Base-by-base conservation (phyloP, 2,888 invertebrate genomes). In the Tiliacea aurago region DNA sequence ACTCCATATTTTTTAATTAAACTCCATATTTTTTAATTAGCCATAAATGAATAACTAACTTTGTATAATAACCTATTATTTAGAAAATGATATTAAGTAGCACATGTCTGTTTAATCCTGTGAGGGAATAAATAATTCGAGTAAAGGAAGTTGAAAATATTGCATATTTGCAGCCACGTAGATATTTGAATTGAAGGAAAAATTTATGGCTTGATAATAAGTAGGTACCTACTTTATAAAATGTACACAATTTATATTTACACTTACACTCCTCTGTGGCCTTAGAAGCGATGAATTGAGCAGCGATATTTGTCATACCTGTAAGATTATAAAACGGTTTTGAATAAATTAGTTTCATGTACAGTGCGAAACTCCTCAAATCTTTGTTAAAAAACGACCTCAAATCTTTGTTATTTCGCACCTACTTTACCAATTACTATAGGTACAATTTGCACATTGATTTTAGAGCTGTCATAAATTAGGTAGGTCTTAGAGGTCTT, bases 191-290 rank as follows among this genome's bases (percentile, higher is more conserved):
- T 13, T 23, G 7, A 4, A 72, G 23, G 11, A 18, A 43, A 23
- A 41, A n/a, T n/a, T n/a, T 23, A 47, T 47, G 15, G 2, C 5
- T 0, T 9, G 0, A 56, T 37, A 37, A 23, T 15, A 9, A 47
- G 15, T 20, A 28, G 3, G 28, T 28, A 28, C 28, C 28, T 28
- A 5, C 4, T 23, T 28, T 28, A 33, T 23, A 58, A 43, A 49
- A 41, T 20, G n/a, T 28, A n/a, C 18, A 33, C 15, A 45, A 13
- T 45, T 13, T 13, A 23, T 13, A 59, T 18, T 41, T 49, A 23
- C 15, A 61, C 28, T 90, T 84, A 94, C 94, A 85, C 74, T 93
- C 86, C n/a, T 89, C 79, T 43, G 92, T 92, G 23, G 93, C 93
- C 1, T 90, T 82, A 28, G 89, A 88, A 58, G 93, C 91, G 23